A percentile compares a stretch with the other conserved stretches of the same genome.
phyloP scores from a whole-genome alignment of 2,113 vertebrate genomes.

The Austrofundulus limnaeus region DNA sequence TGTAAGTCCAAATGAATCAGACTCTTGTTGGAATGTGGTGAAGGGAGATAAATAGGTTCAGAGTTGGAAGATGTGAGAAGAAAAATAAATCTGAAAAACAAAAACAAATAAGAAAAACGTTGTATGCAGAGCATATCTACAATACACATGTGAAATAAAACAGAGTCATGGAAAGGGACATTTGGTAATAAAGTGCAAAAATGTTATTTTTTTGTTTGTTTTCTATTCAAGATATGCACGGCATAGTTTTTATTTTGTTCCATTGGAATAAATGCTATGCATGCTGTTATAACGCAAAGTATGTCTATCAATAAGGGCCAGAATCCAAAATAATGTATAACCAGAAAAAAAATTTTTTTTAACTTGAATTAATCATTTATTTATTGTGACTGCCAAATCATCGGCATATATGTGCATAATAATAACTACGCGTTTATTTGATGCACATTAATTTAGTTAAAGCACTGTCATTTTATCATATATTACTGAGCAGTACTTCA shows the following conservation, averaged over 20 bases:
- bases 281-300: constrained; percentile 1
- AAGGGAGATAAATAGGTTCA: constrained; percentile 37
- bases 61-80: constrained; percentile 17
- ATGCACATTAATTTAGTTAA: too few species aligned
- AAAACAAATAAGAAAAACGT: not conserved
- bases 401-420: too few species aligned
- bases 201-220: not conserved
- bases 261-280: not conserved
- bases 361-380: too few species aligned
- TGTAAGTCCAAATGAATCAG: constrained; percentile 35
- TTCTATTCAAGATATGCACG: not conserved
- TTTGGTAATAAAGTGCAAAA: constrained; percentile 1
- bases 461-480: too few species aligned
- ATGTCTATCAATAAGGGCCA: constrained; percentile 12
- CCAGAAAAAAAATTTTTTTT: too few species aligned
- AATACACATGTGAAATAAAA: constrained; percentile 5
- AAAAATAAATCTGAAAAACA: constrained; percentile 20
- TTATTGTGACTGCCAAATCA: too few species aligned
- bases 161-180: constrained; percentile 8
- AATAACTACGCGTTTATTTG: too few species aligned
- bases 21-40: constrained; percentile 28
- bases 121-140: not conserved
- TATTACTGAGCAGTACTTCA: too few species aligned
- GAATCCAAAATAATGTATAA: constrained; percentile 31
- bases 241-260: constrained; percentile 10